Conservation (phyloP, 2,113 vertebrate species). For the Cephalopholis sonnerati region DNA sequence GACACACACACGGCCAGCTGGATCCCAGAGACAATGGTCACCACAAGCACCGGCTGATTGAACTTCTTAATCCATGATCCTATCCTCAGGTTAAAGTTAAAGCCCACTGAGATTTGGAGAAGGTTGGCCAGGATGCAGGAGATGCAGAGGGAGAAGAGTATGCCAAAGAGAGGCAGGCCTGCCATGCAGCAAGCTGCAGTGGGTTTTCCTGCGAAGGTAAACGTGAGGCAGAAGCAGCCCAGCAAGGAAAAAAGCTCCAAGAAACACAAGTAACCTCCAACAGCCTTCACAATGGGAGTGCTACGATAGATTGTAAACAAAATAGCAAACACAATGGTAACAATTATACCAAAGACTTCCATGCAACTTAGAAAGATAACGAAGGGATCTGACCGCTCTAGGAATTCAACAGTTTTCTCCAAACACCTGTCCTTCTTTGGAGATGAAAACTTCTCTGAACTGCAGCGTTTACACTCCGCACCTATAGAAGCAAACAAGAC, state of each 20-base stretch:
- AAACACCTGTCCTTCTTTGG: constrained; percentile 41
- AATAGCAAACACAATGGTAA: constrained; percentile 40
- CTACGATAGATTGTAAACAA: constrained; percentile 54
- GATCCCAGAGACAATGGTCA: constrained; percentile 43
- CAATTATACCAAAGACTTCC: constrained; percentile 30
- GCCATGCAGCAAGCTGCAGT: constrained; percentile 9
- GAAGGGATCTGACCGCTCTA: constrained; percentile 50
- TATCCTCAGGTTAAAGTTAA: constrained; percentile 50
- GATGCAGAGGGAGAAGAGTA: constrained; percentile 72
- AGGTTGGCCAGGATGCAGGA: constrained; percentile 78
- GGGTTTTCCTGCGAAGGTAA: constrained; percentile 56
- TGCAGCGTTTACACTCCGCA: constrained; percentile 28
- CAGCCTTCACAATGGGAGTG: constrained; percentile 76
- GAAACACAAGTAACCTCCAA: constrained; percentile 73
- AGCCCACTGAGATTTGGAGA: constrained; percentile 75
- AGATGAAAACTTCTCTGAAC: constrained; percentile 18
- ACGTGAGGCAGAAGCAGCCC: constrained; percentile 56
- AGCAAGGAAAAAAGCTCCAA: constrained; percentile 73
- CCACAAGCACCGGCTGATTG: constrained; percentile 55
- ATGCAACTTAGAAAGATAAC: constrained; percentile 41
- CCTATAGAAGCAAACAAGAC: constrained; percentile 46
- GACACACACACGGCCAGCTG: constrained; percentile 61
- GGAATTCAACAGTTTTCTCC: constrained; percentile 36
- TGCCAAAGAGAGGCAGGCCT: constrained; percentile 65
- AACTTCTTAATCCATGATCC: constrained; percentile 54